Base-by-base conservation (phyloP, 2,113 vertebrate genomes). In the Mesocricetus auratus region DNA sequence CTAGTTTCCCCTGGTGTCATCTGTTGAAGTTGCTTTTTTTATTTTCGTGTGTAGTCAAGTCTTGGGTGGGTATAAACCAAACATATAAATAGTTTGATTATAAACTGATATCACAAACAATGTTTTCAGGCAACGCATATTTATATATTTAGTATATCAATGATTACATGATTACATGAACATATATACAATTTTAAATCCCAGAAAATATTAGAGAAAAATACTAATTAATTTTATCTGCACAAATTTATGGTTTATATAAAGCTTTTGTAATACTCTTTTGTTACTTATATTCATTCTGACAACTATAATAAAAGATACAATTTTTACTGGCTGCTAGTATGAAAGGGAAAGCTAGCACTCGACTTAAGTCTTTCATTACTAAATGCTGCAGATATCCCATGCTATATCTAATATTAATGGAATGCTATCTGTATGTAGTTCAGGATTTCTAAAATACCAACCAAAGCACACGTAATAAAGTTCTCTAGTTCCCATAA, bases 401-500 rank as follows among this genome's bases (percentile, higher is more conserved):
- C 16, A 50, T 2, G 1, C 58, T 93, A 1, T 75, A 36, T 26
- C 15, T 86, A 50, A 7, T 29, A 86, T 39, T 81, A 77, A 11
- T 88, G 7, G 42, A 95, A 94, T 89, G 3, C 64, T 79, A 22
- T 87, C 8, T 64, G 11, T 89, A 6, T 42, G 2, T 47, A 26
- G 4, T 29, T 64, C 60, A 82, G 39, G 13, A 71, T 71, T 95
- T 89, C 26, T 77, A 69, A 7, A 66, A n/a, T 16, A 56, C 0
- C 22, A 17, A 78, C 75, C 53, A 91, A 86, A 11, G 16, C n/a
- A 81, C 79, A 74, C 56, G 4, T 31, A 81, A 92, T 69, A 2
- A 92, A 74, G 12, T 60, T 92, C 19, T 86, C 2, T 92, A 81
- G 69, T 95, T 93, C n/a, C 45, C 9, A 29, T 62, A 74, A 81